A percentile compares a stretch with the other conserved stretches of the same genome.
Conservation (phyloP, 2,888 invertebrate species). For the Gerris lacustris region DNA sequence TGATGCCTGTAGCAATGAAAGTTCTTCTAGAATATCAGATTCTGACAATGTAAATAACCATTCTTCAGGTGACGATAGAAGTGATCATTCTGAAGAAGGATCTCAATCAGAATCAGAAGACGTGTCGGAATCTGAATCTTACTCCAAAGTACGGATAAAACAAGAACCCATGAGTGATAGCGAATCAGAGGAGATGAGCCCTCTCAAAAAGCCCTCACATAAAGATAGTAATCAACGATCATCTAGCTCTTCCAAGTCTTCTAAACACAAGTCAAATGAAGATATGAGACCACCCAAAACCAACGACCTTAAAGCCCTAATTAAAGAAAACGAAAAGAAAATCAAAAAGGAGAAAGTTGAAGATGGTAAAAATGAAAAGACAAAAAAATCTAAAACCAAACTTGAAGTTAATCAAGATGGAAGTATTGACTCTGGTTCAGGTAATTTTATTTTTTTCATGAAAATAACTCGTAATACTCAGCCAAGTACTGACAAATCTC, state of each 20-base stretch:
- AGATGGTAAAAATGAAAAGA: constrained; percentile 19
- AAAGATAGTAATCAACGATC: background rate
- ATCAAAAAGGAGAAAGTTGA: constrained; percentile 23
- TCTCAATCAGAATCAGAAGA: background rate
- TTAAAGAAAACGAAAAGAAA: constrained; percentile 25
- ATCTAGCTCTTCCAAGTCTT: background rate
- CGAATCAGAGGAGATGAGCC: background rate
- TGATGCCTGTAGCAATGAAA: constrained; percentile 36
- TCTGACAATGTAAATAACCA: background rate
- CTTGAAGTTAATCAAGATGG: constrained; percentile 26
- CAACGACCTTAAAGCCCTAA: constrained; percentile 19
- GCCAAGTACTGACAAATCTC: too few relatives aligned
- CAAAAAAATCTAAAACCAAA: constrained; percentile 18
- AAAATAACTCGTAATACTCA: too few relatives aligned
- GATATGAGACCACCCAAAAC: constrained; percentile 10
- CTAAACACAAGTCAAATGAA: background rate
- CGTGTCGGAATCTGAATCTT: background rate
- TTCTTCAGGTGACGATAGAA: background rate
- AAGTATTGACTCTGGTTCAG: constrained; percentile 28
- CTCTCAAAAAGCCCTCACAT: background rate
- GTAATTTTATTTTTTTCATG: constrained; percentile 18
- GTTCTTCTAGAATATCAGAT: constrained; percentile 32
- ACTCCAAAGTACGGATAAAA: background rate
- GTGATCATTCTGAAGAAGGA: background rate
- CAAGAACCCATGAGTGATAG: background rate